Base-by-base conservation (phyloP, 2,113 vertebrate species). In the Atlantisia rogersi region DNA sequence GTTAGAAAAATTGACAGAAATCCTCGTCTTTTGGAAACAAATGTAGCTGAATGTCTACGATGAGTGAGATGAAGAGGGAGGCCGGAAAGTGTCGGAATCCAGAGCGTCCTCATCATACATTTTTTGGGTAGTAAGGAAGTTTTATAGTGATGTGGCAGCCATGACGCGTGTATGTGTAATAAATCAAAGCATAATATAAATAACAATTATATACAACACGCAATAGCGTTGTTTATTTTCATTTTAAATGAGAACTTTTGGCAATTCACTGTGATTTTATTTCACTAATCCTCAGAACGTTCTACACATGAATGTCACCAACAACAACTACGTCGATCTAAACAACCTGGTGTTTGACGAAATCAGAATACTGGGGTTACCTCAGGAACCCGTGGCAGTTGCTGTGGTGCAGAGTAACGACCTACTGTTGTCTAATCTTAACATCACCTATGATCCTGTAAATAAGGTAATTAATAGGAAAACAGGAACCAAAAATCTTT, bases 301-400 rank as follows among this genome's bases (percentile, higher is more conserved):
- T 5, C 94, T 99, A 86, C 88, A 64, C 17, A 96, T 98, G 90
- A 65, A 76, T 2, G 97, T 97, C 39, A 82, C 59, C 17, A 94
- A 97, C 58, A 88, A 86, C 68, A 97, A 93, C 19, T 99, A 98
- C 80, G 40, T 1, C 1, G 98, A 99, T 69, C 98, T 98, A 64
- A 98, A 98, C 70, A 91, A 97, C 52, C 96, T 99, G 76, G 87
- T 18, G 20, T 99, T 99, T 97, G 97, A 98, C 60, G 96, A 98
- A 82, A 98, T 99, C 40, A 98, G 95, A 32, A 32, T 99, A 29
- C 79, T 99, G 79, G 99, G 99, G 12, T 56, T 99, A 40, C 55
- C 69, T 4, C 12, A 12, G 6, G 28, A 50, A 32, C 98, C 97
- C 2, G 12, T 5, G 5, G 4, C 9, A 0, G 91, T 99, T 40